These are phyloP conservation scores for Coreius guichenoti DNA, from an alignment of 2,797 vertebrate species.

Conservation along the genomic window DNA sequence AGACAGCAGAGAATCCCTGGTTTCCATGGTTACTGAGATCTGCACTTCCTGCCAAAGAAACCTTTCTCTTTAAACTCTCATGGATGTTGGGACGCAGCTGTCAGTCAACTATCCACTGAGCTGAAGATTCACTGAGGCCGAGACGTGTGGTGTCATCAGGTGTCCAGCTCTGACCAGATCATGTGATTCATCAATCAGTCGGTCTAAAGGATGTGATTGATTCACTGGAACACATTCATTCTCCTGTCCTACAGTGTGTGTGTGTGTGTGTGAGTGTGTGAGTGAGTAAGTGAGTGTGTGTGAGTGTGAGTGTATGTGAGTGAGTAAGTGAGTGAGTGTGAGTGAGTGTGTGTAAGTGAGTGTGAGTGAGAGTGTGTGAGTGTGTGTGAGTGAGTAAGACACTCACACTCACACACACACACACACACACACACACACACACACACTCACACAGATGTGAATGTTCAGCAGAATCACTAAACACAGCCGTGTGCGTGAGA, in stretches of 20 bases:
- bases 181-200: background rate
- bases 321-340: background rate
- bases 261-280: background rate
- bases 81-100: slow-evolving; percentile 39
- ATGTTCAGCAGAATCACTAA: no score
- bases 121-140: no score
- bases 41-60: slow-evolving; percentile 13
- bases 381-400: no score
- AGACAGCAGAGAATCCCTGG: slow-evolving; percentile 1
- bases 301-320: background rate
- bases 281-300: background rate
- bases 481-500: background rate
- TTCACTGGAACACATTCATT: no score
- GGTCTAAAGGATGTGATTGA: no score
- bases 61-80: background rate
- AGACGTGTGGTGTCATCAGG: background rate
- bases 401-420: no score
- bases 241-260: background rate
- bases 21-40: slow-evolving; percentile 48
- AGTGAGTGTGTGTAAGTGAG: background rate
- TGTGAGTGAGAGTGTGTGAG: no score
- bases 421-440: no score
- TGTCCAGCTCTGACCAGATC: background rate
- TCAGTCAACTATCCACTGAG: slow-evolving; percentile 32
- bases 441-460: no score